Conservation (phyloP, 2,888 invertebrate genomes). For the Baronia brevicornis region DNA sequence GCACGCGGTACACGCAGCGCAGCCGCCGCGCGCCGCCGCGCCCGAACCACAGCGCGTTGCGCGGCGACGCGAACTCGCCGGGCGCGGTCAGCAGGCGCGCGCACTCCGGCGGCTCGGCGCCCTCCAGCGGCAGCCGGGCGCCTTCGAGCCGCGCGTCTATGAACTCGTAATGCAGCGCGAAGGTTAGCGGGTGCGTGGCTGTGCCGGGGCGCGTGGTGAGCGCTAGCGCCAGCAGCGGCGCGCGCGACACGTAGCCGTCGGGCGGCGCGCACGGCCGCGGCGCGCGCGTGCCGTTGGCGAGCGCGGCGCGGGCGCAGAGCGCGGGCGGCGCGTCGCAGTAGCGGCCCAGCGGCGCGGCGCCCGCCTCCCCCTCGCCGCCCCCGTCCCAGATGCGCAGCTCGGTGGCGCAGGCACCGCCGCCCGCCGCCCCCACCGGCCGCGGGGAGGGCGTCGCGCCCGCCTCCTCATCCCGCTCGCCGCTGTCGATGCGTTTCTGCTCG, state of each 20-base stretch:
- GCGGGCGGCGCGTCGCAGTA: constrained; percentile 86
- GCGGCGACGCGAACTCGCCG: constrained; percentile 81
- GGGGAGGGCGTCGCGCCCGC: constrained; percentile 17
- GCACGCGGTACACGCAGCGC: constrained; percentile 86
- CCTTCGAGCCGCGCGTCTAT: constrained; percentile 87
- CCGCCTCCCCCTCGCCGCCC: constrained; percentile 71
- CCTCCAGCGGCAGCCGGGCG: constrained; percentile 68
- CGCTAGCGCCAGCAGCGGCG: constrained; percentile 47
- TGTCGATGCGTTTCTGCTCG: constrained; percentile 63
- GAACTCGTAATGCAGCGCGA: constrained; percentile 86
- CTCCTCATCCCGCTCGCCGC: constrained; percentile 68
- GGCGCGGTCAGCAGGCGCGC: constrained; percentile 52
- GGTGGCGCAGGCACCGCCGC: constrained; percentile 73
- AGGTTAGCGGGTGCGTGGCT: constrained; percentile 85
- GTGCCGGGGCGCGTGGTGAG: constrained; percentile 80
- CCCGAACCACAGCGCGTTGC: constrained; percentile 89
- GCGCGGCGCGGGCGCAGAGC: constrained; percentile 87
- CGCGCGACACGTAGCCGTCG: constrained; percentile 83
- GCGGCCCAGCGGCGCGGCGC: constrained; percentile 74
- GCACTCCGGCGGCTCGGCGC: constrained; percentile 44
- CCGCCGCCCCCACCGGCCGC: constrained; percentile 21
- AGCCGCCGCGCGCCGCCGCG: constrained; percentile 86
- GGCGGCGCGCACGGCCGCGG: constrained; percentile 86
- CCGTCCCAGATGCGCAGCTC: constrained; percentile 86
- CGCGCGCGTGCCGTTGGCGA: constrained; percentile 81